A percentile compares a stretch with the other conserved stretches of the same genome.
phyloP scores from a whole-genome alignment of 2,888 invertebrate genomes.

The Rhagium mordax region DNA sequence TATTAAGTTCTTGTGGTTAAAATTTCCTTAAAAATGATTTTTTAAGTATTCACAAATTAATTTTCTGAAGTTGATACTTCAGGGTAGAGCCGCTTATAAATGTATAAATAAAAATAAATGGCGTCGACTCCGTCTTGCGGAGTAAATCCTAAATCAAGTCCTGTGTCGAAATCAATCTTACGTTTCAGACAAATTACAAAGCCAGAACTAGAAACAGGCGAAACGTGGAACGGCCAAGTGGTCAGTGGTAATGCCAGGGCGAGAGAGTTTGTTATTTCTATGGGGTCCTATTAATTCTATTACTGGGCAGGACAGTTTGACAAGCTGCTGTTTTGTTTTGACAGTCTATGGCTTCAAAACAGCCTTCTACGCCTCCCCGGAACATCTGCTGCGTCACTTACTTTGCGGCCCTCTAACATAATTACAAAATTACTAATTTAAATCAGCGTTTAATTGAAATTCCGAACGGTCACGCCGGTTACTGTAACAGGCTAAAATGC shows the following conservation, averaged over 20 bases:
- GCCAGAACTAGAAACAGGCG: constrained; percentile 20
- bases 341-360: constrained; percentile 22
- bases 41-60: too few relatives aligned
- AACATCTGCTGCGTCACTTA: constrained; percentile 15
- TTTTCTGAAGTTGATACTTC: too few relatives aligned
- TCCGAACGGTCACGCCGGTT: constrained; percentile 8
- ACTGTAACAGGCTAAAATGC: neutral
- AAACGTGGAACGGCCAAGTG: constrained; percentile 38
- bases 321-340: constrained; percentile 42
- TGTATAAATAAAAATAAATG: too few relatives aligned
- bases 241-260: constrained; percentile 40
- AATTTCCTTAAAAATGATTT: too few relatives aligned
- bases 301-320: constrained; percentile 44
- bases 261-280: constrained; percentile 36
- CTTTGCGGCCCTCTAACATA: neutral
- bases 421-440: constrained; percentile 30
- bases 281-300: constrained; percentile 35
- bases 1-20: too few relatives aligned
- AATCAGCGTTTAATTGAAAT: constrained; percentile 29
- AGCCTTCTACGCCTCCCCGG: neutral
- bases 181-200: neutral
- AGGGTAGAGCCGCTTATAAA: too few relatives aligned
- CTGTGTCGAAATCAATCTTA: neutral
- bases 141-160: neutral
- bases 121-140: neutral